Evolutionary conservation across 2,113 vertebrate genomes (phyloP).

Genomic region (Ageneiosus marmoratus): DNA sequence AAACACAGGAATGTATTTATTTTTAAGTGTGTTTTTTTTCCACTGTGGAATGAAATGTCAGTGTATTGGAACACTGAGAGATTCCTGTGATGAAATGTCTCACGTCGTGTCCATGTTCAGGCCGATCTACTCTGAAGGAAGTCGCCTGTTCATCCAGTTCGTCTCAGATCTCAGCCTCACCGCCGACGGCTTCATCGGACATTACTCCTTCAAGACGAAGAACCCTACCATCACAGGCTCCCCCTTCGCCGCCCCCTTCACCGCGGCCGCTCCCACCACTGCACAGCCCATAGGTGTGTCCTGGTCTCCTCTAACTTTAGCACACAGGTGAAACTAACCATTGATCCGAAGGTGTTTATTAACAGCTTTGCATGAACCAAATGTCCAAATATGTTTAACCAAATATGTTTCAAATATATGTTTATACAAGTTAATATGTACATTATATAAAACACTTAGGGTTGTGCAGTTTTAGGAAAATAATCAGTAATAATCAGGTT

Average conservation of each 20-base stretch:
- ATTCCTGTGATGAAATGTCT: not conserved
- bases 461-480: too few relatives aligned
- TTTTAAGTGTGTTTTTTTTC: too few relatives aligned
- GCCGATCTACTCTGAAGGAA: slow-evolving; percentile 80
- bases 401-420: too few relatives aligned
- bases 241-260: slow-evolving; percentile 57
- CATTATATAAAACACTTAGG: too few relatives aligned
- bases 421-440: too few relatives aligned
- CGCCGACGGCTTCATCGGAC: slow-evolving; percentile 85
- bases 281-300: slow-evolving; percentile 72
- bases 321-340: too few relatives aligned
- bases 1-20: too few relatives aligned
- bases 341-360: not conserved
- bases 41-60: not conserved
- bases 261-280: slow-evolving; percentile 62
- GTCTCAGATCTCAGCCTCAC: slow-evolving; percentile 86
- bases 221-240: slow-evolving; percentile 69
- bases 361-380: not conserved
- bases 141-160: slow-evolving; percentile 83
- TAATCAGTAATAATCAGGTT: too few relatives aligned
- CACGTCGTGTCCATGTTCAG: slow-evolving; percentile 66
- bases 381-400: not conserved
- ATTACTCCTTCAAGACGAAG: slow-evolving; percentile 83
- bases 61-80: too few relatives aligned
- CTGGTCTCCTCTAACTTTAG: slow-evolving; percentile 1